Base-by-base conservation (phyloP, 2,797 vertebrate species). In the Etheostoma nigrum region DNA sequence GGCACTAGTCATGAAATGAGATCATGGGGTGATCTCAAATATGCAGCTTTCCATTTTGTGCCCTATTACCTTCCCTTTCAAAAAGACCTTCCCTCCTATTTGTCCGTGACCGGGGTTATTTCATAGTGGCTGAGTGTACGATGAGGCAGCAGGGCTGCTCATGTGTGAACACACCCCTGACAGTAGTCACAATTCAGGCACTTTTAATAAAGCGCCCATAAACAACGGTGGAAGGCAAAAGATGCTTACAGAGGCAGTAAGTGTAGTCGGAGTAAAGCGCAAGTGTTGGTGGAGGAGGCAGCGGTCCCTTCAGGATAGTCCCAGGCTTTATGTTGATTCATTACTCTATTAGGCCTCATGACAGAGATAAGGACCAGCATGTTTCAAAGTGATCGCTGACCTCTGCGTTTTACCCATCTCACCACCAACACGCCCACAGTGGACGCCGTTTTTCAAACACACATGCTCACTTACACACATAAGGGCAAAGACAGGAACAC, bases 341-440 rank as follows among this genome's bases (percentile, higher is more conserved):
- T 94, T 90, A 94, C 91, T 93, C 93, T 89, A 93, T 94, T 94
- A 93, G 89, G 82, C 86, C 84, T 87, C 82, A 81, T 93, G 93
- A 92, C 92, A 93, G 86, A 90, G 91, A 93, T 94, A 94, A 94
- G 93, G 91, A 93, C 93, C 91, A 84, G 86, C 92, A 93, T 94
- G 93, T 91, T 94, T 94, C 91, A 94, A 92, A 93, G 91, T 94
- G 93, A 94, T 91, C 88, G 93, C 93, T 94, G 93, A 94, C 93
- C 92, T 94, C 90, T 91, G 89, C 88, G 79, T 91, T 93, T 91
- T 90, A 90, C 84, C 89, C 91, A 77, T 88, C 83, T 69, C 72
- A 62, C 62, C n/a, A 27, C 71, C 77, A 79, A 70, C 73, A 65
- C 54, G 48, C 74, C 79, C 77, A 70, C 80, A 79, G 79, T 30